Evolutionary conservation across 2,113 vertebrate species (phyloP).

Genomic region (Tringa solitaria): DNA sequence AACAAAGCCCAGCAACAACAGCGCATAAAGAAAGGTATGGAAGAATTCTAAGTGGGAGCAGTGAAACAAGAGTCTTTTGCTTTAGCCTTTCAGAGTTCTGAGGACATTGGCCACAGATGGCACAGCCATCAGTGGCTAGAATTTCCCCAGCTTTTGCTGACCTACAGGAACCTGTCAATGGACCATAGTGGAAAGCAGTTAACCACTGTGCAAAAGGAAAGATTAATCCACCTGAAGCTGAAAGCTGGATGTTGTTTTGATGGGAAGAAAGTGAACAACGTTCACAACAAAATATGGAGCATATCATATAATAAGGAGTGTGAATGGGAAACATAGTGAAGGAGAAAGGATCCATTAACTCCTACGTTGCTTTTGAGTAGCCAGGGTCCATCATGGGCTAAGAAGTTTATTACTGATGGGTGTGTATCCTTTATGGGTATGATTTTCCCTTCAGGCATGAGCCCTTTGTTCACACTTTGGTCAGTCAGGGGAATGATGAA

Average conservation of each 20-base stretch:
- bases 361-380: background rate
- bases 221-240: background rate
- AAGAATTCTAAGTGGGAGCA: background rate
- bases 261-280: background rate
- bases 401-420: background rate
- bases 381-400: background rate
- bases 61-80: background rate
- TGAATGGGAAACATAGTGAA: background rate
- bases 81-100: background rate
- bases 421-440: background rate
- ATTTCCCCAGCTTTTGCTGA: background rate
- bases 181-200: background rate
- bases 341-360: background rate
- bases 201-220: background rate
- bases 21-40: background rate
- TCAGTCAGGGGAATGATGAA: constrained; percentile 33
- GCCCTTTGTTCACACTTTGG: constrained; percentile 15
- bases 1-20: background rate
- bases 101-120: background rate
- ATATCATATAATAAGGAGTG: background rate
- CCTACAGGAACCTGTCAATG: fast-evolving
- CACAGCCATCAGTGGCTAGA: fast-evolving
- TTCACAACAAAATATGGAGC: background rate
- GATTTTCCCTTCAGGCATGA: background rate
- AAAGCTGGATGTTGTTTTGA: background rate